phyloP scores from a whole-genome alignment of 2,113 vertebrate genomes.

The Leucoraja erinaceus region DNA sequence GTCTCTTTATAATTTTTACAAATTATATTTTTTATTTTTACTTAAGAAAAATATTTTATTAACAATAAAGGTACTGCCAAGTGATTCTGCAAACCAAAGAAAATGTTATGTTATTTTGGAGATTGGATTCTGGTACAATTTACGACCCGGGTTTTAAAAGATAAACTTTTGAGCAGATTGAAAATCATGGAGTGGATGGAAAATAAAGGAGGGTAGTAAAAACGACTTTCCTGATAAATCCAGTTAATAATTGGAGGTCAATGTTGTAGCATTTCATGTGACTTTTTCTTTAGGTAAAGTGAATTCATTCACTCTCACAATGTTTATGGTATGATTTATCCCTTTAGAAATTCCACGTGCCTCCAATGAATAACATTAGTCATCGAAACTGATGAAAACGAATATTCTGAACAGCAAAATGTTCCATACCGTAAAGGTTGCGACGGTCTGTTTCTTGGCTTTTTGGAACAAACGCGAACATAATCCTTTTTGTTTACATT shows the following conservation, averaged over 20 bases:
- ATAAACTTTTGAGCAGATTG: background rate
- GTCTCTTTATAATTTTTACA: too few species aligned
- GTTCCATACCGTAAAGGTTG: constrained; percentile 75
- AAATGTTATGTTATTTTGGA: background rate
- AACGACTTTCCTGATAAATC: background rate
- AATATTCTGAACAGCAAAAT: background rate
- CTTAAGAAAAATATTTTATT: background rate
- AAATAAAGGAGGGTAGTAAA: background rate
- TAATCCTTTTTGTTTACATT: constrained; percentile 96
- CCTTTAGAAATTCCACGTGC: background rate
- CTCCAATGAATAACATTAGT: background rate
- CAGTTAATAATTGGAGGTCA: background rate
- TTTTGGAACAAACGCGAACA: constrained; percentile 88
- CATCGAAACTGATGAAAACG: background rate
- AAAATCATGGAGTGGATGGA: background rate
- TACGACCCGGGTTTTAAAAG: background rate
- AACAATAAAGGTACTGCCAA: background rate
- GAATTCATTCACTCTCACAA: background rate
- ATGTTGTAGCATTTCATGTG: background rate
- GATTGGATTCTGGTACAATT: background rate
- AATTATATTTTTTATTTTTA: too few species aligned
- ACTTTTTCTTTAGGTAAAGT: background rate
- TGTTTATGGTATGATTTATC: background rate
- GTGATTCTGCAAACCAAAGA: background rate
- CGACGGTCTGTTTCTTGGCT: constrained; percentile 81